Evolutionary conservation across 2,888 invertebrate species (phyloP).

Genomic region (Drosophila falleni): DNA sequence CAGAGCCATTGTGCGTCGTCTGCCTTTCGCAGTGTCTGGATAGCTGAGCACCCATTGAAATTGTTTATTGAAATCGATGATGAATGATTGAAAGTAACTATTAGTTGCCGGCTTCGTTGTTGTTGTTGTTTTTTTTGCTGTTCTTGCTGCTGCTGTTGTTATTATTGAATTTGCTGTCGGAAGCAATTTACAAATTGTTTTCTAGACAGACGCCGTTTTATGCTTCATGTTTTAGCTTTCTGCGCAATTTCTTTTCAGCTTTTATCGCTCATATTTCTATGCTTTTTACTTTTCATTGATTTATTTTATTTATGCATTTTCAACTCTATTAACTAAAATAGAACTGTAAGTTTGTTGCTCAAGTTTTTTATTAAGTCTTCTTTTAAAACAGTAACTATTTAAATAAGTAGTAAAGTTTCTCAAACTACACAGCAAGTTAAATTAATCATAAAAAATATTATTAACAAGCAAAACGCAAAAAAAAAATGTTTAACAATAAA

Average conservation of each 20-base stretch:
- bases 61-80: conserved; percentile 80
- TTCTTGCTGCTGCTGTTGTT: conserved; percentile 50
- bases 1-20: conserved; percentile 60
- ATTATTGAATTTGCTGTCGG: conserved; percentile 77
- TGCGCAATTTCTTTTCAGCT: conserved; percentile 39
- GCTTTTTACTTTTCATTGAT: conserved; percentile 44
- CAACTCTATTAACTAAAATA: conserved; percentile 1
- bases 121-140: conserved; percentile 35
- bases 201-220: conserved; percentile 60
- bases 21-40: conserved; percentile 46
- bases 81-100: conserved; percentile 80
- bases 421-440: conserved; percentile 16
- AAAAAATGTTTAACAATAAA: conserved; percentile 1
- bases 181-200: conserved; percentile 81
- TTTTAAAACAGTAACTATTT: conserved; percentile 5
- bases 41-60: conserved; percentile 65
- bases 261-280: conserved; percentile 25
- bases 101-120: conserved; percentile 59
- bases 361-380: conserved; percentile 20
- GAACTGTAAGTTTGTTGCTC: conserved; percentile 26
- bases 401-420: neutral
- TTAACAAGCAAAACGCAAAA: neutral
- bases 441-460: conserved; percentile 8
- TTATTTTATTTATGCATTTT: conserved; percentile 7
- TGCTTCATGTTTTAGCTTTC: conserved; percentile 49